A percentile compares a stretch with the other conserved stretches of the same genome.
Conservation (phyloP, 1,140 invertebrate genomes). For the Yoshiicerus persimilis region DNA sequence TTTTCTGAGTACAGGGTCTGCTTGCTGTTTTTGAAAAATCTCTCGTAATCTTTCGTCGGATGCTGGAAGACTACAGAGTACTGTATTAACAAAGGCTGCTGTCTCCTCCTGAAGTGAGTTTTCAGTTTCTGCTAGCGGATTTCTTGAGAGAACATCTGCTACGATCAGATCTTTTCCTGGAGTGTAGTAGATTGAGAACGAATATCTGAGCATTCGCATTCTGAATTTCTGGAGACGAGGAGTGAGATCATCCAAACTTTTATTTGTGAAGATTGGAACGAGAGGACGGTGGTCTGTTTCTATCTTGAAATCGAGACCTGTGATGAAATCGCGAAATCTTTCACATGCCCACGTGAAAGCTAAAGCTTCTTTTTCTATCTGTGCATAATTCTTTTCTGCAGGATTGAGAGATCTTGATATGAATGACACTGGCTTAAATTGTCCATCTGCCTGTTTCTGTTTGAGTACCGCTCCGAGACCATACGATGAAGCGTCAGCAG, state of each 20-base stretch:
- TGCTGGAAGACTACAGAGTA: too few species aligned
- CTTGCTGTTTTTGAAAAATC: neutral
- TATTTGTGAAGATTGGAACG: constrained; percentile 48
- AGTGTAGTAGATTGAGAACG: constrained; percentile 50
- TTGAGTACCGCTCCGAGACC: constrained; percentile 46
- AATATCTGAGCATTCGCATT: constrained; percentile 52
- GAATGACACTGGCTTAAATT: neutral
- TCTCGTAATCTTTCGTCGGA: too few species aligned
- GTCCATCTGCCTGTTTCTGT: constrained; percentile 37
- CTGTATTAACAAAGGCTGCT: too few species aligned
- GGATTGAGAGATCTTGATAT: neutral
- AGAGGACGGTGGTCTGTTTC: constrained; percentile 53
- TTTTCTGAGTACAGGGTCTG: neutral
- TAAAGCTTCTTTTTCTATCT: constrained; percentile 52
- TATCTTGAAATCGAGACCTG: constrained; percentile 46
- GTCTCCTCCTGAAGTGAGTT: too few species aligned
- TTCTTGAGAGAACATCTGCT: constrained; percentile 51
- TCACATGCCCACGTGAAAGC: constrained; percentile 50
- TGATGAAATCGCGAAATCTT: constrained; percentile 48
- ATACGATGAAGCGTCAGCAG: constrained; percentile 47
- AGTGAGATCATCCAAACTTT: constrained; percentile 51
- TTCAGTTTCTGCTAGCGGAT: constrained; percentile 2
- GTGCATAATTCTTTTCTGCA: neutral
- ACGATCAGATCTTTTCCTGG: constrained; percentile 51
- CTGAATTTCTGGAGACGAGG: constrained; percentile 53